phyloP scores from a whole-genome alignment of 2,113 vertebrate genomes.

The Plecturocebus donacophilus region DNA sequence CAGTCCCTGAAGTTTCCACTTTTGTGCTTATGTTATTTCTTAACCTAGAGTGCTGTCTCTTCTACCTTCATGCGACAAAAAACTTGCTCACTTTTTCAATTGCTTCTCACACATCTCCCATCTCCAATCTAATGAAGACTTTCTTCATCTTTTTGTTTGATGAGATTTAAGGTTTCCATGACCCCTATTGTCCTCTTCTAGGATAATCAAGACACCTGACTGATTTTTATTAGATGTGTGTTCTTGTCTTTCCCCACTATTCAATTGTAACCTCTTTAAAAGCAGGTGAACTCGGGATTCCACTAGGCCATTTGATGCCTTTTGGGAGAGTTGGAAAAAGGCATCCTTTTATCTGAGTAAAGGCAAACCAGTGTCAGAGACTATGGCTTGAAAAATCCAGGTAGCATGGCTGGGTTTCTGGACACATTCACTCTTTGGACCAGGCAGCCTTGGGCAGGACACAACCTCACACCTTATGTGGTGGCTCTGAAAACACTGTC shows the following conservation, averaged over 20 bases:
- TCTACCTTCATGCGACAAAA: too few species aligned
- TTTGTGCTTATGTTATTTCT: too few species aligned
- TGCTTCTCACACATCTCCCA: background rate
- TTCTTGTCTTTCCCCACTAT: background rate
- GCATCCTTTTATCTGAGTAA: background rate
- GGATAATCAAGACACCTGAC: background rate
- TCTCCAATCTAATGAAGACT: background rate
- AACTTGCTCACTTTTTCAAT: background rate
- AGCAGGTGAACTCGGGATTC: background rate
- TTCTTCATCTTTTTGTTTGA: background rate
- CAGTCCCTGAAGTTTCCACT: background rate
- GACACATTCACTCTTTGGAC: too few species aligned
- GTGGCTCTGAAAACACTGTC: background rate
- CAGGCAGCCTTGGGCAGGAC: background rate
- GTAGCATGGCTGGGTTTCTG: background rate
- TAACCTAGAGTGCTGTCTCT: too few species aligned
- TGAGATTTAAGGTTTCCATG: background rate
- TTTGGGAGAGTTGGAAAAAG: background rate
- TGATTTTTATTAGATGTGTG: background rate
- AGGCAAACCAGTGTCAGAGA: background rate
- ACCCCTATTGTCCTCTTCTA: background rate
- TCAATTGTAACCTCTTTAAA: background rate
- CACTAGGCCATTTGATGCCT: background rate
- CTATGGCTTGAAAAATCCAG: background rate
- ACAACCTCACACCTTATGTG: background rate